Conservation (phyloP, 2,797 vertebrate genomes). For the Cephalopachus bancanus region DNA sequence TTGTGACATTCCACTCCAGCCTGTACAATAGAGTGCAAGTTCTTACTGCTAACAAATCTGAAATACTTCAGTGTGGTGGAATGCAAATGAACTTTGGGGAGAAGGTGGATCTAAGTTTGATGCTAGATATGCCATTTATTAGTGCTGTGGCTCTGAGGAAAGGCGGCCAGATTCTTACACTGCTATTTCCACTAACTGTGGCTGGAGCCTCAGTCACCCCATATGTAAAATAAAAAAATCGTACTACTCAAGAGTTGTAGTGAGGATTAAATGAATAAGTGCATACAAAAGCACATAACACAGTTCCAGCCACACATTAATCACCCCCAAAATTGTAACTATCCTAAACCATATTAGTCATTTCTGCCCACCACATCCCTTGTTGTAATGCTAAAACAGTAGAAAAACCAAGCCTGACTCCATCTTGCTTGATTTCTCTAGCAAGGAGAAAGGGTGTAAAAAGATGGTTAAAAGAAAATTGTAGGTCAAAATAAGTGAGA, state of each 20-base stretch:
- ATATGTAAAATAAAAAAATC: not conserved
- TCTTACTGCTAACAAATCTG: not conserved
- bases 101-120: not conserved
- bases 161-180: not conserved
- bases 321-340: not conserved
- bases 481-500: not conserved
- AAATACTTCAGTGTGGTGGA: not conserved
- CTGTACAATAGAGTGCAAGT: not conserved
- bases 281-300: not conserved
- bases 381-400: not conserved
- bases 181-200: not conserved
- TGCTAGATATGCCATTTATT: not conserved
- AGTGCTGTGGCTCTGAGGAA: not conserved
- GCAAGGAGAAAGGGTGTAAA: not conserved
- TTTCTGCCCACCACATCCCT: not conserved
- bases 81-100: not conserved
- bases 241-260: not conserved
- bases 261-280: not conserved
- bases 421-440: not conserved
- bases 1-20: too few relatives aligned
- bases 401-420: not conserved
- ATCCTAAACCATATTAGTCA: not conserved
- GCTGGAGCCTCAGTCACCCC: not conserved
- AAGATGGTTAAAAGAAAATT: not conserved
- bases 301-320: not conserved